Percentiles rank a stretch among this genome's conserved stretches.
phyloP scores from a whole-genome alignment of 1,140 invertebrate genomes.

The Orussus abietinus region DNA sequence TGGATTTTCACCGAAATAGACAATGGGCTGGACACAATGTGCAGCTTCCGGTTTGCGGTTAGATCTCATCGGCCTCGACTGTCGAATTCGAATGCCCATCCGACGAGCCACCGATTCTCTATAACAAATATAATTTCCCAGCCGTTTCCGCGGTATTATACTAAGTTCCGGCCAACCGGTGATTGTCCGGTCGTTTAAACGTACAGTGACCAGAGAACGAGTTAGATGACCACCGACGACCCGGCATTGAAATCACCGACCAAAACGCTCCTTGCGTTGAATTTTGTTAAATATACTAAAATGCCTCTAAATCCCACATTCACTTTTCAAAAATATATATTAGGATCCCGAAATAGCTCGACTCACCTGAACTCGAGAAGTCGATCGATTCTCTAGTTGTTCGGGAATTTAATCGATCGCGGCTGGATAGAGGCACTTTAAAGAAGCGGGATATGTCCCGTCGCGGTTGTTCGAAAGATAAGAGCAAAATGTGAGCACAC shows the following conservation, averaged over 20 bases:
- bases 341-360: background rate
- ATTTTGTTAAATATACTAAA: too few relatives aligned
- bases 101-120: slow-evolving; percentile 24
- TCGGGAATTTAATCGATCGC: background rate
- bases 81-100: slow-evolving; percentile 24
- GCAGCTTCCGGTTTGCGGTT: slow-evolving; percentile 36
- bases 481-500: background rate
- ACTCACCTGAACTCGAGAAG: slow-evolving; percentile 5
- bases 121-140: slow-evolving; percentile 49
- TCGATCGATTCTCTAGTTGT: background rate
- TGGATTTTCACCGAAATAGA: too few relatives aligned
- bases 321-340: background rate
- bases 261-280: too few relatives aligned
- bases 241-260: background rate
- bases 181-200: slow-evolving; percentile 24
- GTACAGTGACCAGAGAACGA: too few relatives aligned
- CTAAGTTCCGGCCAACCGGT: slow-evolving; percentile 37
- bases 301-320: too few relatives aligned
- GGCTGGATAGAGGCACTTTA: background rate
- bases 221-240: too few relatives aligned
- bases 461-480: too few relatives aligned
- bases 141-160: slow-evolving; percentile 48
- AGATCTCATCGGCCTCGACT: slow-evolving; percentile 34
- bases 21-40: too few relatives aligned
- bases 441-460: too few relatives aligned